Evolutionary conservation across 2,113 vertebrate genomes (phyloP), one percentile per base, ranked within the genome.

Genomic region (Stegostoma tigrinum): DNA sequence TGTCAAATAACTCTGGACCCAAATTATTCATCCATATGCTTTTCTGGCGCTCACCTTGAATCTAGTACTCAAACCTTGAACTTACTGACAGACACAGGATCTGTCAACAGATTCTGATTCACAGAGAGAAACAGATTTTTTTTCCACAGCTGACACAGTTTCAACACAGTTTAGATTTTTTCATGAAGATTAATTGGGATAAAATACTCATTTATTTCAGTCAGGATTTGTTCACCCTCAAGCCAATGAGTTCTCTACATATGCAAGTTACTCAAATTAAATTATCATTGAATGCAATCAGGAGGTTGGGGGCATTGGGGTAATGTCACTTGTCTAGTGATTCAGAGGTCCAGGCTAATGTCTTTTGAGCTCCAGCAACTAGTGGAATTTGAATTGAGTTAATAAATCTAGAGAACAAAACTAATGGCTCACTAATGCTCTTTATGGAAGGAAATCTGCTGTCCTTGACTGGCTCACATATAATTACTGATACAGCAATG

Each of bases 51-150:
- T 48, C 23, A 38, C 27, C 68, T 48, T 30, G 67, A 70, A 72
- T 8, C 66, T 34, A 95, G 48, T 48, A 72, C 42, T 95, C 38
- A 95, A 95, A 95, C 67, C 94, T 95, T 75, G 68, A 95, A 95
- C 42, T 72, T 95, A 72, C 45, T 52, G 94, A 75, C 67, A 94
- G 21, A 27, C 61, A n/a, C 34, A 93, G 90, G 61, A 93, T 67
- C 90, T 93, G 90, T 64, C 90, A 52, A 45, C 34, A 24, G n/a
- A 45, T 68, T 72, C 23, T 95, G 94, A 95, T 24, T 95, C 21
- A 10, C 68, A 52, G 38, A 27, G 67, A 72, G 27, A 52, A 24
- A 48, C 14, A 52, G 14, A 75, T 34, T 24, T 95, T 95, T 75
- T 7, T 23, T 95, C 5, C 42, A 72, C 5, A 27, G 66, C 42